A percentile compares a stretch with the other conserved stretches of the same genome.
phyloP scores from a whole-genome alignment of 2,113 vertebrate genomes.

The Cyphomyrus discorhynchus region DNA sequence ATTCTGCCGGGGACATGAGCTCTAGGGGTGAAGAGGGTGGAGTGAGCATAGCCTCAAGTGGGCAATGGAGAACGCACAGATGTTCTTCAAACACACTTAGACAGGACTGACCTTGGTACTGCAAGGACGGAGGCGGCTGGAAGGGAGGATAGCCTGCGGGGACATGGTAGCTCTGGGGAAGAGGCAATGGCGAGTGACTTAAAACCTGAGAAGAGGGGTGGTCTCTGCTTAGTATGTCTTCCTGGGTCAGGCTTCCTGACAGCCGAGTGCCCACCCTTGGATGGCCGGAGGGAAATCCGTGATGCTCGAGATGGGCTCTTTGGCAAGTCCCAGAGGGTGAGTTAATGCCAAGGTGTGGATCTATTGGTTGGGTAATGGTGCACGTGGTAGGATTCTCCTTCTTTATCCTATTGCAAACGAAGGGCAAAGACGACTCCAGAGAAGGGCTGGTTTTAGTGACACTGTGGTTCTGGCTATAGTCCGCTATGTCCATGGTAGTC shows the following conservation, averaged over 20 bases:
- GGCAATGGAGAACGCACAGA: neutral
- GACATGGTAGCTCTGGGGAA: constrained; percentile 73
- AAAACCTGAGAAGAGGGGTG: constrained; percentile 57
- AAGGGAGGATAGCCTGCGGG: constrained; percentile 71
- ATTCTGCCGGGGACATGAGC: constrained; percentile 71
- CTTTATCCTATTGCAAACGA: constrained; percentile 80
- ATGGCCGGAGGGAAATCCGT: constrained; percentile 65
- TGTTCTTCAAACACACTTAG: constrained; percentile 32
- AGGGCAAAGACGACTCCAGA: constrained; percentile 54
- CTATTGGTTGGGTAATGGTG: constrained; percentile 64
- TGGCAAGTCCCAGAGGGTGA: constrained; percentile 61
- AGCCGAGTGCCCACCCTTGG: constrained; percentile 63
- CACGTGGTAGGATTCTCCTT: constrained; percentile 75
- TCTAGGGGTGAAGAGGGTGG: constrained; percentile 66
- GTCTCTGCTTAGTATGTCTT: constrained; percentile 75
- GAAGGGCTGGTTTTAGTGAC: constrained; percentile 62
- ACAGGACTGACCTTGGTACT: constrained; percentile 84
- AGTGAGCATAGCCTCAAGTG: constrained; percentile 37
- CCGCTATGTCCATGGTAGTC: constrained; percentile 73
- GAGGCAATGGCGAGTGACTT: constrained; percentile 61
- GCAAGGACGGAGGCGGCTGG: constrained; percentile 64
- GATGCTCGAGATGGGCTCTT: constrained; percentile 60
- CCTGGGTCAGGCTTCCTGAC: constrained; percentile 71
- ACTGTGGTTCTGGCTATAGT: constrained; percentile 69
- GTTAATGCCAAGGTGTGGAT: constrained; percentile 55